These are phyloP conservation scores for Colius striatus DNA, from an alignment of 2,113 vertebrate genomes.

Conservation along the genomic window DNA sequence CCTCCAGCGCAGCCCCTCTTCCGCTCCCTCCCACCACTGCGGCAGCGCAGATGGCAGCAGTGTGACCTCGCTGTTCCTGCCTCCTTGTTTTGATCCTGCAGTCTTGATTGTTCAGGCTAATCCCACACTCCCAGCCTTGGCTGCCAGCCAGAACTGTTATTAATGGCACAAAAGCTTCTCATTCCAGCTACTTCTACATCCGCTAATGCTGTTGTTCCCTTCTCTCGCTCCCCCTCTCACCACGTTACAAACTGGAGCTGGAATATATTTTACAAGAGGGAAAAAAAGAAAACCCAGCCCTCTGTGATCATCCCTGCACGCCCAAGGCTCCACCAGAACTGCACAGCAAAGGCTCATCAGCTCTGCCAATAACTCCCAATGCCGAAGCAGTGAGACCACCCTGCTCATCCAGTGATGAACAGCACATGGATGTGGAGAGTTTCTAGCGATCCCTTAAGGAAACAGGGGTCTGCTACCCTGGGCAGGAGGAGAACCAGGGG, in stretches of 20 bases:
- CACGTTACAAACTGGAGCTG: conserved; percentile 49
- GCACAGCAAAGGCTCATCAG: not conserved
- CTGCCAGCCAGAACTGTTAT: conserved; percentile 85
- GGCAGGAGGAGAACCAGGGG: not conserved
- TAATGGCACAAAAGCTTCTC: conserved; percentile 90
- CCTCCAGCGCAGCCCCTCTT: conserved; percentile 65
- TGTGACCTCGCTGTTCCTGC: conserved; percentile 90
- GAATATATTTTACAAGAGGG: not conserved
- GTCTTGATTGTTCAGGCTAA: conserved; percentile 90
- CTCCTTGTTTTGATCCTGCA: conserved; percentile 90
- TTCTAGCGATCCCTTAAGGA: not conserved
- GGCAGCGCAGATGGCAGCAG: conserved; percentile 90
- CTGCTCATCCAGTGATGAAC: not conserved
- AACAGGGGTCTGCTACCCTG: not conserved
- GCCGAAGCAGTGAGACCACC: not conserved
- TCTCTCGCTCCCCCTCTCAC: conserved; percentile 30
- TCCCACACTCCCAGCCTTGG: conserved; percentile 87
- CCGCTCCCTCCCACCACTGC: conserved; percentile 85
- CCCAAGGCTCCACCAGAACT: not conserved
- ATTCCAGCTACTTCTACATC: conserved; percentile 78
- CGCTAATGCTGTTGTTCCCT: conserved; percentile 70
- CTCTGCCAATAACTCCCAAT: not conserved
- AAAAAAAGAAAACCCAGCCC: not conserved
- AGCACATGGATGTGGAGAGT: not conserved
- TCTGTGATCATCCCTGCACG: not conserved